These are phyloP conservation scores for Dendrolimus pini DNA, from an alignment of 2,888 invertebrate species.

Conservation along the genomic window DNA sequence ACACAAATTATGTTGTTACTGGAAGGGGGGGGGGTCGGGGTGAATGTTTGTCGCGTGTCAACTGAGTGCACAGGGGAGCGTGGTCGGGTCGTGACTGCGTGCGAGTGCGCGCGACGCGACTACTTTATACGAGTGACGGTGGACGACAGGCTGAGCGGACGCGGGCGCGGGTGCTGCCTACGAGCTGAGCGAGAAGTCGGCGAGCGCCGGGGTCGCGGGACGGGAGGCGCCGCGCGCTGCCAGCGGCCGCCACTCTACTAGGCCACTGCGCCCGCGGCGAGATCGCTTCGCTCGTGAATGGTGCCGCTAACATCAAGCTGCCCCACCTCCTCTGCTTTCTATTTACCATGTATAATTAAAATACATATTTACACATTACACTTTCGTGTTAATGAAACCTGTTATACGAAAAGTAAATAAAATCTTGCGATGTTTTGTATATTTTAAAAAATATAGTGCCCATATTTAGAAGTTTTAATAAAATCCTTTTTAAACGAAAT, in stretches of 20 bases:
- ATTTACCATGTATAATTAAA: conserved; percentile 44
- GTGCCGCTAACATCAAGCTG: conserved; percentile 18
- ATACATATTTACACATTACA: conserved; percentile 38
- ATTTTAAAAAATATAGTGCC: too few relatives aligned
- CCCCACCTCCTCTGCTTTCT: conserved; percentile 41
- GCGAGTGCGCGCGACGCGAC: conserved; percentile 50
- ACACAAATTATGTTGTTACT: conserved; percentile 16
- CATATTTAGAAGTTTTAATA: too few relatives aligned
- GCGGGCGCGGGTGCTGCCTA: conserved; percentile 33
- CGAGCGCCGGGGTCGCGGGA: conserved; percentile 24
- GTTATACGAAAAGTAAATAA: too few relatives aligned
- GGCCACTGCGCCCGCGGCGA: conserved; percentile 40
- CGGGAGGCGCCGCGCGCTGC: conserved; percentile 34
- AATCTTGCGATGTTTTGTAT: too few relatives aligned
- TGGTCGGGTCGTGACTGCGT: conserved; percentile 63
- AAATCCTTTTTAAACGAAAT: too few relatives aligned
- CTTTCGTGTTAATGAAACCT: conserved; percentile 9
- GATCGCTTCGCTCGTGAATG: conserved; percentile 40
- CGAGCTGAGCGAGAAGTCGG: conserved; percentile 21
- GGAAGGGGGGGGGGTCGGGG: conserved; percentile 21
- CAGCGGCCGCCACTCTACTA: conserved; percentile 24
- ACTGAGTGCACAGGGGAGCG: conserved; percentile 54
- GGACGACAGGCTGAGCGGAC: conserved; percentile 26
- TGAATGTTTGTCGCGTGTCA: conserved; percentile 41
- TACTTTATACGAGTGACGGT: conserved; percentile 54